These are phyloP conservation scores for Melanotaenia nigrans DNA, from an alignment of 2,797 vertebrate genomes.

Conservation along the genomic window DNA sequence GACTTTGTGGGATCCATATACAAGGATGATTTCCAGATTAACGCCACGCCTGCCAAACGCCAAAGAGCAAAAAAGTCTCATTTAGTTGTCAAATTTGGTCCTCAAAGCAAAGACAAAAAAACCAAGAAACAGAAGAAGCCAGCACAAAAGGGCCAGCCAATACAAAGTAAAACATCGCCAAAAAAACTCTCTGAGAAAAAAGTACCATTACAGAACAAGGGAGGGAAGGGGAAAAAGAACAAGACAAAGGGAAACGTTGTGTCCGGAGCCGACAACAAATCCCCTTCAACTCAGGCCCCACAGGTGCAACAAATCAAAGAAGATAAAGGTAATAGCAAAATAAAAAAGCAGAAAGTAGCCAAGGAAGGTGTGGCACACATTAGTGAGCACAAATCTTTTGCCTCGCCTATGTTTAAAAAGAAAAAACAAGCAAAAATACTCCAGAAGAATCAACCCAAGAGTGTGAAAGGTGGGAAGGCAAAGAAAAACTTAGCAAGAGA, in stretches of 20 bases:
- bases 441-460: constrained; percentile 57
- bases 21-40: constrained; percentile 58
- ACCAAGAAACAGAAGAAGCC: constrained; percentile 70
- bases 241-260: constrained; percentile 44
- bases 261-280: constrained; percentile 47
- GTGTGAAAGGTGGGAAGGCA: constrained; percentile 57
- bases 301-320: constrained; percentile 56
- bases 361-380: constrained; percentile 33
- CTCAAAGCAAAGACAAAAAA: constrained; percentile 77
- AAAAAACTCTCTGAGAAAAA: constrained; percentile 49
- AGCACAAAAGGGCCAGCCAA: constrained; percentile 49
- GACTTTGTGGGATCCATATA: constrained; percentile 60
- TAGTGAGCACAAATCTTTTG: constrained; percentile 45
- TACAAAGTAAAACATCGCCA: constrained; percentile 38
- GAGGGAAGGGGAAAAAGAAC: constrained; percentile 65
- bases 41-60: constrained; percentile 67
- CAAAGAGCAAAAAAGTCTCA: constrained; percentile 73
- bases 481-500: constrained; percentile 61
- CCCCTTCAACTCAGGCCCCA: constrained; percentile 13
- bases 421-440: constrained; percentile 70
- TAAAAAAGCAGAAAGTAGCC: constrained; percentile 69
- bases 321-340: constrained; percentile 70
- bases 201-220: constrained; percentile 62
- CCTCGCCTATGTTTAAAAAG: constrained; percentile 70
- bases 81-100: constrained; percentile 78